phyloP scores from a whole-genome alignment of 2,888 invertebrate species.

The Antheraea yamamai region DNA sequence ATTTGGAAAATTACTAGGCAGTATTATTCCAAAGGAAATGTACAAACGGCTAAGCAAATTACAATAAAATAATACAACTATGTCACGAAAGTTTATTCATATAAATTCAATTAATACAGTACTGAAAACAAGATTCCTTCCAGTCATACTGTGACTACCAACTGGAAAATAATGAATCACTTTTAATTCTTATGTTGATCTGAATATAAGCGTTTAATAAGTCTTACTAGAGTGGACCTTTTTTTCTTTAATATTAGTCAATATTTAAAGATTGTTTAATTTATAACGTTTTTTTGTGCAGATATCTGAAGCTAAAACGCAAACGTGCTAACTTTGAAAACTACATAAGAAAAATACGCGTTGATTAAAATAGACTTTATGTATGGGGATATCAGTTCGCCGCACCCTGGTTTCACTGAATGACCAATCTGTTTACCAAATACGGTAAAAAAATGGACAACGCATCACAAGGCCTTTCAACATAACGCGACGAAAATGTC shows the following conservation, averaged over 20 bases:
- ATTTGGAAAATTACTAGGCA: constrained; percentile 1
- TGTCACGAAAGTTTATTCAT: neutral
- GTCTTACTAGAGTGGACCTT: neutral
- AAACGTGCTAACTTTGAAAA: neutral
- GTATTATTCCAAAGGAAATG: neutral
- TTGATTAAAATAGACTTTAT: neutral
- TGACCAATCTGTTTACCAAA: too few species aligned
- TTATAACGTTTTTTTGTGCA: neutral
- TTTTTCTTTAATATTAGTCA: neutral
- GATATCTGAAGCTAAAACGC: neutral
- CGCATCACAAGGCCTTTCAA: too few species aligned
- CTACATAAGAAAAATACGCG: neutral
- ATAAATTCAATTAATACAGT: neutral
- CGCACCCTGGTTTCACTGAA: too few species aligned
- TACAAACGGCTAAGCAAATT: neutral
- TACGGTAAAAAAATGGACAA: too few species aligned
- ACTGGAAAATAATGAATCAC: neutral
- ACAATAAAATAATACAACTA: neutral
- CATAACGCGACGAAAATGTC: too few species aligned
- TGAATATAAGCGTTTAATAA: neutral
- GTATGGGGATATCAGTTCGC: too few species aligned
- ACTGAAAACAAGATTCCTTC: neutral
- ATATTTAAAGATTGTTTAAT: neutral
- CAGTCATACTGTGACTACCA: neutral
- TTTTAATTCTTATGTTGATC: neutral